phyloP scores from a whole-genome alignment of 2,113 vertebrate genomes.

The Globicephala melas region DNA sequence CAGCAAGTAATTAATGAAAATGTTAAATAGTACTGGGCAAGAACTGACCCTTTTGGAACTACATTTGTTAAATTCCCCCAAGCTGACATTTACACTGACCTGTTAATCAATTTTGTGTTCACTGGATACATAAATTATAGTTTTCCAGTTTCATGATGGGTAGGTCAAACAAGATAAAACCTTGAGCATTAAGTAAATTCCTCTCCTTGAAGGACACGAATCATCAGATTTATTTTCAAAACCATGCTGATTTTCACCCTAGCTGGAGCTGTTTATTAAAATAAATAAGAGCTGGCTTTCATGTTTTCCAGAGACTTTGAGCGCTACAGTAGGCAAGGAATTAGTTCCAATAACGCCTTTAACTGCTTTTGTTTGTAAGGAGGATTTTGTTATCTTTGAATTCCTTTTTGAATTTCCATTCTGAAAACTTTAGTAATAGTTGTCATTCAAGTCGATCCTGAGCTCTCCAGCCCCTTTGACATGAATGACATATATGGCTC shows the following conservation, averaged over 20 bases:
- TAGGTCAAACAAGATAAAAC: constrained; percentile 24
- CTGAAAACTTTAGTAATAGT: background rate
- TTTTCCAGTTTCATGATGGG: constrained; percentile 32
- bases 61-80: constrained; percentile 36
- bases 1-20: constrained; percentile 62
- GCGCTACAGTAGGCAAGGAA: background rate
- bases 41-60: constrained; percentile 44
- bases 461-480: background rate
- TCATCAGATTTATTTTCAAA: constrained; percentile 6
- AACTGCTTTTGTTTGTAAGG: background rate
- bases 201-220: constrained; percentile 6
- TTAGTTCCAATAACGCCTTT: background rate
- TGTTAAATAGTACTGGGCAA: constrained; percentile 37
- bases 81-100: constrained; percentile 50
- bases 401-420: background rate
- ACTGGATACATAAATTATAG: constrained; percentile 51
- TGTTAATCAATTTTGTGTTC: constrained; percentile 59
- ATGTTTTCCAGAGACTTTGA: background rate
- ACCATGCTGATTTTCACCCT: background rate
- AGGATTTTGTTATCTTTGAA: background rate
- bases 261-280: background rate
- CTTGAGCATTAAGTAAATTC: background rate
- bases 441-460: background rate
- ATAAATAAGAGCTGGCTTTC: background rate
- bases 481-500: background rate